Conservation (phyloP, 2,797 vertebrate species). For the Pitangus sulphuratus region DNA sequence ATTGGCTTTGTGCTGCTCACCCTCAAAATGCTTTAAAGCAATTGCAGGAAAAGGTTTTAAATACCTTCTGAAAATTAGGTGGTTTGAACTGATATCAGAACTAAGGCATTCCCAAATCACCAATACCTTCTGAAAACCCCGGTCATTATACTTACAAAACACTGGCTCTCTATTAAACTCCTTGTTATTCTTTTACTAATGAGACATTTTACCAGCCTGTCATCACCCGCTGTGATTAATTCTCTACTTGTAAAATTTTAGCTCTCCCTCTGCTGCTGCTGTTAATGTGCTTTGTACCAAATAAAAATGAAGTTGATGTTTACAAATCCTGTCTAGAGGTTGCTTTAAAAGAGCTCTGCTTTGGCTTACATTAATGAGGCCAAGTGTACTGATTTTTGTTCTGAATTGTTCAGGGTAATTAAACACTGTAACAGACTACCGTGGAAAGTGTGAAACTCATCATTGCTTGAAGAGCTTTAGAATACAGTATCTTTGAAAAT, state of each 20-base stretch:
- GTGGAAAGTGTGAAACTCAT: background rate
- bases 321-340: constrained; percentile 56
- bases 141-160: constrained; percentile 39
- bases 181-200: constrained; percentile 72
- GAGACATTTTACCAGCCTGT: constrained; percentile 67
- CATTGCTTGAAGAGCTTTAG: background rate
- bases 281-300: constrained; percentile 65
- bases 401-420: constrained; percentile 49
- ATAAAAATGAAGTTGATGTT: constrained; percentile 66
- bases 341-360: constrained; percentile 40
- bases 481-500: background rate
- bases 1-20: background rate
- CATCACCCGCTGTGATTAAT: constrained; percentile 72
- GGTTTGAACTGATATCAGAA: background rate
- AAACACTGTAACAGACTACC: constrained; percentile 7
- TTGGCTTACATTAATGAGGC: constrained; percentile 41
- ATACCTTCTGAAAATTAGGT: background rate
- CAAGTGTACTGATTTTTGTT: constrained; percentile 38
- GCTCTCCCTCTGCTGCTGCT: constrained; percentile 49
- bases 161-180: constrained; percentile 53
- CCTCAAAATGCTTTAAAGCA: background rate
- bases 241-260: constrained; percentile 71
- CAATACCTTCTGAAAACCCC: constrained; percentile 26
- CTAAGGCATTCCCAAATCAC: constrained; percentile 18
- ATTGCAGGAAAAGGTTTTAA: background rate